phyloP scores from a whole-genome alignment of 2,888 invertebrate genomes.

The Caenorhabditis sinica region DNA sequence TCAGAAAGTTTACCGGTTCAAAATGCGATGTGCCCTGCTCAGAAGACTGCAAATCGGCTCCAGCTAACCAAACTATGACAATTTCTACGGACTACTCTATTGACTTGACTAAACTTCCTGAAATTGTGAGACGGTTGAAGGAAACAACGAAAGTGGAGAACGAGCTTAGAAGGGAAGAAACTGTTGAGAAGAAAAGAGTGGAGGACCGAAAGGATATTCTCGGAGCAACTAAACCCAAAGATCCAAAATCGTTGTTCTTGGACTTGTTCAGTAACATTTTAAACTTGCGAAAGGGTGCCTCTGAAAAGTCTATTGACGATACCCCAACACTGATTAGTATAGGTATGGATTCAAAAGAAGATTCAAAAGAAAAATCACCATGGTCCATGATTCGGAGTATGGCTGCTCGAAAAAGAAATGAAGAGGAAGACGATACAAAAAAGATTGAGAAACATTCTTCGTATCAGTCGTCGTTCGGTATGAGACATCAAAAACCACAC shows the following conservation, averaged over 20 bases:
- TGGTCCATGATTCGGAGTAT: background rate
- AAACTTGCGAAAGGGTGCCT: too few relatives aligned
- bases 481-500: background rate
- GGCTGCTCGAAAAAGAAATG: background rate
- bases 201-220: background rate
- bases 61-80: background rate
- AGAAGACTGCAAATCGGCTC: background rate
- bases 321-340: too few relatives aligned
- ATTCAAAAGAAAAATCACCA: too few relatives aligned
- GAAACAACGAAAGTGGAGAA: constrained; percentile 42
- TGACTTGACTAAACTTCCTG: constrained; percentile 28
- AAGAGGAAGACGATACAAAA: background rate
- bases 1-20: constrained; percentile 30
- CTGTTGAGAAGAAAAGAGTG: background rate
- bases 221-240: background rate
- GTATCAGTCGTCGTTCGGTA: background rate
- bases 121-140: constrained; percentile 13
- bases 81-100: constrained; percentile 15
- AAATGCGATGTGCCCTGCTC: constrained; percentile 34
- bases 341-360: too few relatives aligned
- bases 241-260: too few relatives aligned
- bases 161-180: background rate
- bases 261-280: too few relatives aligned
- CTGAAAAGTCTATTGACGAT: too few relatives aligned
- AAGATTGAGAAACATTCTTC: constrained; percentile 5